These are phyloP conservation scores for Papilio aristodemus DNA, from an alignment of 1,140 invertebrate species.

Conservation along the genomic window DNA sequence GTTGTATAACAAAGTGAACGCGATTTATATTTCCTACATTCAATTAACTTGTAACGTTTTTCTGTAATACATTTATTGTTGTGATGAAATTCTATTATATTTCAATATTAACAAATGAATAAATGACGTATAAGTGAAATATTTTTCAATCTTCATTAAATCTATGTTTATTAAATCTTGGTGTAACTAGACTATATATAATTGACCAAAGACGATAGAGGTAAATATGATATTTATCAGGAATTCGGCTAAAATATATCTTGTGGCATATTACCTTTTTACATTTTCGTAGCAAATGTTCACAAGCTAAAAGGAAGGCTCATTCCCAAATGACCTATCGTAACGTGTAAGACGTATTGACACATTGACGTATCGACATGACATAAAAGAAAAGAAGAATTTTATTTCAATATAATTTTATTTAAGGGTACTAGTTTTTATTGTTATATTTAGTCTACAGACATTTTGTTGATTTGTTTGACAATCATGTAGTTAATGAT, in stretches of 20 bases:
- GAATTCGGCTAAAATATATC: background rate
- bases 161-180: no score
- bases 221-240: background rate
- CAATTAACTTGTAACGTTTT: background rate
- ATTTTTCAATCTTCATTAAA: no score
- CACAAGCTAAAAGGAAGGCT: constrained; percentile 4
- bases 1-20: constrained; percentile 9
- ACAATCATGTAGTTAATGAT: background rate
- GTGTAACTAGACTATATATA: no score
- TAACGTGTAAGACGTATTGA: constrained; percentile 15
- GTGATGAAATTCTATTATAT: background rate
- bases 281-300: constrained; percentile 4
- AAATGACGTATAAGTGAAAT: no score
- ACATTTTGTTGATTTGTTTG: no score
- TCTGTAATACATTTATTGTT: background rate
- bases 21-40: background rate
- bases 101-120: background rate
- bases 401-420: background rate
- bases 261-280: background rate
- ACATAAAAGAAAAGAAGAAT: constrained; percentile 10
- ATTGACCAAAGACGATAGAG: no score
- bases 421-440: no score
- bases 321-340: constrained; percentile 21
- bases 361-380: constrained; percentile 19
- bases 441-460: no score